Conservation (phyloP, 2,888 invertebrate genomes). For the Mayetiola destructor region DNA sequence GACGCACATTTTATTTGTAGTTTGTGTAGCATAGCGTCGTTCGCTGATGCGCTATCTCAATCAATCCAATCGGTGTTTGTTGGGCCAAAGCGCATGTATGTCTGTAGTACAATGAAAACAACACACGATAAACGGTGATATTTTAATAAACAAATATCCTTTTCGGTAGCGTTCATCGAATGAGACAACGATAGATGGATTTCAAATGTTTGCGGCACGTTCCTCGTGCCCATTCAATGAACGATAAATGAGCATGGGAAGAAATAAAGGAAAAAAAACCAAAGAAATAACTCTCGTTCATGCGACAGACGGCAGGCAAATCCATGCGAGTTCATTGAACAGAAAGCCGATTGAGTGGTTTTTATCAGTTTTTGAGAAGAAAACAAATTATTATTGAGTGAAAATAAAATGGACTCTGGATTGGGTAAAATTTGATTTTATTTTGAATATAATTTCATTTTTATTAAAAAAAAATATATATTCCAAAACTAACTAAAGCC, state of each 20-base stretch:
- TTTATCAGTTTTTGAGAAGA: neutral
- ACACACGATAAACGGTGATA: slow-evolving; percentile 4
- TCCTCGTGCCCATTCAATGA: neutral
- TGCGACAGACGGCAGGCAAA: neutral
- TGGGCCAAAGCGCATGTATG: neutral
- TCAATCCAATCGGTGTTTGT: neutral
- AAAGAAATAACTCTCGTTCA: neutral
- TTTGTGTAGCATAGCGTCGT: neutral
- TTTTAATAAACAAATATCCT: slow-evolving; percentile 8
- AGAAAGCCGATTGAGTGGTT: neutral
- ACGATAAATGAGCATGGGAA: neutral
- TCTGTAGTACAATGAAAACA: neutral
- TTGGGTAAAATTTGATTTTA: too few relatives aligned
- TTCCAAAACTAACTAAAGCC: too few relatives aligned
- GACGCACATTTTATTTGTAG: neutral
- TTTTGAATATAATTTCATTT: too few relatives aligned
- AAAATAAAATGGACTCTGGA: too few relatives aligned
- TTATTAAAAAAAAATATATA: too few relatives aligned
- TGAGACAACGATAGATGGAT: neutral
- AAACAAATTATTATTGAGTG: too few relatives aligned
- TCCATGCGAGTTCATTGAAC: slow-evolving; percentile 6
- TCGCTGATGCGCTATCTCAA: neutral
- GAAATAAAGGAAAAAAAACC: neutral
- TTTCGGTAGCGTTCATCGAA: neutral
- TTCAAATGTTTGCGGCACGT: neutral